Evolutionary conservation across 64 coral and sea anemone genomes (phyloP), one percentile per base, ranked within the genome.

Genomic region (Exaiptasia diaphana): DNA sequence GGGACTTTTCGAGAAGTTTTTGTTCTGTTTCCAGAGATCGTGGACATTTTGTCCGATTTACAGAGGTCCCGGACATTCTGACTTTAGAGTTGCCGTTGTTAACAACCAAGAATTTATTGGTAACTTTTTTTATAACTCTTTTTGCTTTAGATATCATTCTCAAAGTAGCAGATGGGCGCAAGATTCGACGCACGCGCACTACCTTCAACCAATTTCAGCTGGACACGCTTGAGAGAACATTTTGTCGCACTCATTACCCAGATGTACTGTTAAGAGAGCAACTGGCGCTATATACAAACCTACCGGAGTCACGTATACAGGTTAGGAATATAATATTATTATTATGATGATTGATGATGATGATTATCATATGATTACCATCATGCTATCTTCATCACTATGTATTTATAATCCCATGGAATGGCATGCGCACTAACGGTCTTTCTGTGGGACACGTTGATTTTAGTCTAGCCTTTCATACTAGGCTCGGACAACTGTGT

Each of bases 201-300:
- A 92, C 95, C 3, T 99, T 99, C 55, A 99, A 92, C 68, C 95
- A 99, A 50, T 92, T 93, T 57, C 95, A 99, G 60, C 73, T 99
- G 21, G 90, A 92, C 3, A 99, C 95, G 2, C 75, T 99, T 0
- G 95, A 99, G 69, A 83, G 95, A 37, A 86, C 95, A 0, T 99
- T 99, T 35, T 60, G 83, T 15, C 87, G 81, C 40, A 99, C 95
- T 11, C 95, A 93, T 53, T 99, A 99, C 59, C 95, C 95, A 10
- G 95, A 99, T 77, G 65, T 99, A 0, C 61, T 99, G 28, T 56
- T 93, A 63, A 56, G 95, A 30, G 95, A 99, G 48, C 90, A 92
- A 50, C 48, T 99, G 7, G 95, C 95, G 14, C 36, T 87, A 25
- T 99, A 93, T 40, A 99, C 95, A 33, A 99, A 88, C 82, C 67